phyloP scores from a whole-genome alignment of 2,113 vertebrate genomes.

The Limanda limanda region DNA sequence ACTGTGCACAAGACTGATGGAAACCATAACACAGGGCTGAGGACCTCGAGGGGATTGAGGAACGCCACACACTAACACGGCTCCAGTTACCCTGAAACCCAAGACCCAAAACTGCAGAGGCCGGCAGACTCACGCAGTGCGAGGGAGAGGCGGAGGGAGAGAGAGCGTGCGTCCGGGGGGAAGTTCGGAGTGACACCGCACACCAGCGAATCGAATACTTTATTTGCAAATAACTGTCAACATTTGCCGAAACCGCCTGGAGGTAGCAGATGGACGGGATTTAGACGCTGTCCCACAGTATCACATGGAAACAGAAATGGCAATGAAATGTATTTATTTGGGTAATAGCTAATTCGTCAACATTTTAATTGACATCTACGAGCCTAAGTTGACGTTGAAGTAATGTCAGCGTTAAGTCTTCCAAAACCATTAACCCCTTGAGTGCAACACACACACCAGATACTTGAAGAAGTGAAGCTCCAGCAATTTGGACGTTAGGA shows the following conservation, averaged over 20 bases:
- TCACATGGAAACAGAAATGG: constrained; percentile 22
- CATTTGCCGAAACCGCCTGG: constrained; percentile 43
- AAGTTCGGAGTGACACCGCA: constrained; percentile 52
- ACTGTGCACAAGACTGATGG: constrained; percentile 73
- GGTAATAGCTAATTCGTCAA: constrained; percentile 25
- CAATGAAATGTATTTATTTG: constrained; percentile 30
- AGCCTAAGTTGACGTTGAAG: constrained; percentile 13
- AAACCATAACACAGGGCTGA: constrained; percentile 77
- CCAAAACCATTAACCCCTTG: background rate
- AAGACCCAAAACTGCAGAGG: constrained; percentile 66
- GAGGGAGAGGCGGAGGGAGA: constrained; percentile 37
- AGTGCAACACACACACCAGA: background rate
- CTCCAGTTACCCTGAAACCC: constrained; percentile 79
- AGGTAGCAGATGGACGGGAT: constrained; percentile 52
- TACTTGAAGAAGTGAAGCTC: background rate
- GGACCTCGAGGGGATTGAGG: constrained; percentile 75
- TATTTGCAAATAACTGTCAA: constrained; percentile 68
- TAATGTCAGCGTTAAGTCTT: background rate
- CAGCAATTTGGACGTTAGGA: background rate
- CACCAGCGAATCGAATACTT: constrained; percentile 51
- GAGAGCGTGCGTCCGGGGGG: constrained; percentile 41
- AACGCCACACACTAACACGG: constrained; percentile 74
- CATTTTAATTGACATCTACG: constrained; percentile 29
- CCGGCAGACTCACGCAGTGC: constrained; percentile 50
- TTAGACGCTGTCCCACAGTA: constrained; percentile 33